phyloP scores from a whole-genome alignment of 2,888 invertebrate genomes.

The Ischnus inquisitorius region DNA sequence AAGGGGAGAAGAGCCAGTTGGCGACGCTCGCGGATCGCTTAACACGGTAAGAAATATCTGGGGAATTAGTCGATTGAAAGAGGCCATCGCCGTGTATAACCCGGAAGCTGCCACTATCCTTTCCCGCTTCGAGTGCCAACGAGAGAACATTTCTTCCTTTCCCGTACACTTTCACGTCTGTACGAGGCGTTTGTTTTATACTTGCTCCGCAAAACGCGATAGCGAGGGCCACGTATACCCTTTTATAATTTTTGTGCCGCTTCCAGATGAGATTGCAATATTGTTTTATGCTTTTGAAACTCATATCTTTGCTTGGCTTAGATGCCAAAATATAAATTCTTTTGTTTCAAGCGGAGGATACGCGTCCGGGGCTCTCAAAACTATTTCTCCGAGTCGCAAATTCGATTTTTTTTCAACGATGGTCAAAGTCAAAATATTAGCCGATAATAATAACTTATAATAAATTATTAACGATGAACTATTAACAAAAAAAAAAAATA shows the following conservation, averaged over 20 bases:
- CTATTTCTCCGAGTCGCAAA: not conserved
- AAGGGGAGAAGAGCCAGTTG: slow-evolving; percentile 55
- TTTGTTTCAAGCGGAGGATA: not conserved
- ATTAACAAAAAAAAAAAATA: too few relatives aligned
- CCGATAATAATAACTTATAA: slow-evolving; percentile 18
- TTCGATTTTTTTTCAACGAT: not conserved
- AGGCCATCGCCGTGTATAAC: slow-evolving; percentile 50
- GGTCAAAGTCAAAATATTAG: not conserved
- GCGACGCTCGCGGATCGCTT: slow-evolving; percentile 61
- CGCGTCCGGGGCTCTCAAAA: not conserved
- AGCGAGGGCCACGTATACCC: not conserved
- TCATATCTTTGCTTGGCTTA: not conserved
- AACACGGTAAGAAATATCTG: slow-evolving; percentile 69
- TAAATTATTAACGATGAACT: not conserved
- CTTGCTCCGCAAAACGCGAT: not conserved
- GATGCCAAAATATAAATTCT: not conserved
- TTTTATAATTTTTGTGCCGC: not conserved
- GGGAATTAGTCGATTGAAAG: slow-evolving; percentile 75
- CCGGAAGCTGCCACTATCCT: slow-evolving; percentile 44
- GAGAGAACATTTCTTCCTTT: slow-evolving; percentile 26
- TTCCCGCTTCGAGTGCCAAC: slow-evolving; percentile 51
- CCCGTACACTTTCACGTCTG: not conserved
- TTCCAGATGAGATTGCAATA: not conserved
- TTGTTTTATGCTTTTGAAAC: not conserved
- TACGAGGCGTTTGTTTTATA: not conserved